Evolutionary conservation across 37 sponge, comb jelly and placozoan genomes (phyloP).

Genomic region (Trichoplax adhaerens): DNA sequence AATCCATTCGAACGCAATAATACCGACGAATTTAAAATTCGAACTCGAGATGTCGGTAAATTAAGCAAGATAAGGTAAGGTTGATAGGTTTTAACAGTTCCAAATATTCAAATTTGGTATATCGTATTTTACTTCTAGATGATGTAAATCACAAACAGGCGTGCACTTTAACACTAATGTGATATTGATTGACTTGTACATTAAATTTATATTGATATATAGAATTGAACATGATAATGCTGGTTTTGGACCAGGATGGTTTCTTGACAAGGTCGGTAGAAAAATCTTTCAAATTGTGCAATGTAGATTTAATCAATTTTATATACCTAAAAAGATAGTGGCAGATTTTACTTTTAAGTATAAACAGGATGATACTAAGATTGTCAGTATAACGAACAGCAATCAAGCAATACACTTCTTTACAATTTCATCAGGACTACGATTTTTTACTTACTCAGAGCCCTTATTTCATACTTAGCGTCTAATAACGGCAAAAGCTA

Average conservation of each 20-base stretch:
- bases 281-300: not conserved
- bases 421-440: too few species aligned
- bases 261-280: constrained; percentile 24
- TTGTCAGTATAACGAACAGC: too few species aligned
- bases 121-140: not conserved
- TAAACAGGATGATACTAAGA: too few species aligned
- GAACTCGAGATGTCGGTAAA: constrained; percentile 6
- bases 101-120: not conserved
- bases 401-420: too few species aligned
- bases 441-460: too few species aligned
- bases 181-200: not conserved
- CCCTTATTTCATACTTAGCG: too few species aligned
- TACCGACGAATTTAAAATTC: constrained; percentile 8
- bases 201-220: constrained; percentile 7
- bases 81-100: not conserved
- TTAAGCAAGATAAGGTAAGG: constrained; percentile 11
- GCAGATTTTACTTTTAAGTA: too few species aligned
- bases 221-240: constrained; percentile 52
- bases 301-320: not conserved
- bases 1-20: constrained; percentile 10
- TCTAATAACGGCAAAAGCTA: too few species aligned
- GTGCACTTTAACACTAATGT: too few species aligned
- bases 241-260: constrained; percentile 51
- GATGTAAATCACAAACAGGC: not conserved
- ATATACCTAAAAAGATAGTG: too few species aligned